Evolutionary conservation across 2,888 invertebrate genomes (phyloP), one percentile per base, ranked within the genome.

Genomic region (Heliothis peltigera): DNA sequence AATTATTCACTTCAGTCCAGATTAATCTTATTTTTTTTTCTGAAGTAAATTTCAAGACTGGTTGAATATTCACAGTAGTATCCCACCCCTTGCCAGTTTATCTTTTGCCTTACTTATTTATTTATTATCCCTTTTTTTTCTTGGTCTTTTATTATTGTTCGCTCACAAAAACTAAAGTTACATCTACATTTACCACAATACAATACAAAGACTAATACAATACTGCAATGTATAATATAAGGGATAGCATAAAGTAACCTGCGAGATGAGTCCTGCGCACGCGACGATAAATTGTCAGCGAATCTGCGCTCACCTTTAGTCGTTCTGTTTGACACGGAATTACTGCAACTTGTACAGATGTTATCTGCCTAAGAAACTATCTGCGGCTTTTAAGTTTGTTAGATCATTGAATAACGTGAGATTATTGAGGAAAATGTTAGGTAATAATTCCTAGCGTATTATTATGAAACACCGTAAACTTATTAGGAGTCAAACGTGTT

Each of bases 301-400:
- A 53, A 69, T 75, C 54, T 69, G 63, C 17, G 32, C 17, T 18
- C 49, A 57, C 52, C 64, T 59, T 76, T 64, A 21, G 8, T 59
- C 59, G 46, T 53, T 59, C 47, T 39, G 70, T 75, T 59, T 59
- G 70, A 75, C 70, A 75, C 0, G 56, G 44, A 56, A 64, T 75
- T 64, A 64, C 12, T 59, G 70, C 52, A 46, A 70, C 58, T 70
- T 17, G 57, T 44, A 55, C 25, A n/a, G 44, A 53, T 72, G 64
- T 18, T 51, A 69, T 75, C 35, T 51, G 52, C 22, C 1, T 43
- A 39, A 18, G 42, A 67, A 61, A 35, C 35, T 35, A 44, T 44
- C 44, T 39, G 49, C 4, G 32, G 17, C 25, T 25, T 57, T 56
- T 46, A n/a, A 43, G 21, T 43, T 28, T 28, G 28, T 28, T 43